Evolutionary conservation across 1,140 invertebrate species (phyloP).

Genomic region (Drosophila eugracilis): DNA sequence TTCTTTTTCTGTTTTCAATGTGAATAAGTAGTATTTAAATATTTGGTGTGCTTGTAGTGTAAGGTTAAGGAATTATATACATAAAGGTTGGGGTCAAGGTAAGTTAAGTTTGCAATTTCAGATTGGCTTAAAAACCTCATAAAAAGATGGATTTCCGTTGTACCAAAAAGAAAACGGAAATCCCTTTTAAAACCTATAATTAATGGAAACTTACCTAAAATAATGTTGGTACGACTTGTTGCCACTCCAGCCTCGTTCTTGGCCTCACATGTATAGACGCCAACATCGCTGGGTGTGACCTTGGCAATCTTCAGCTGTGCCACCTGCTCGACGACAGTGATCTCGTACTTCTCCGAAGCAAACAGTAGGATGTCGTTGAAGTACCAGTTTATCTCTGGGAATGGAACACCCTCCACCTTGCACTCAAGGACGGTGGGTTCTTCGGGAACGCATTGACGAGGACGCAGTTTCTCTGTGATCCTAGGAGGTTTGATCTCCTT

Average conservation of each 20-base stretch:
- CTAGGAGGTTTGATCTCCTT: conserved; percentile 88
- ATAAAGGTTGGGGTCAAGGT: conserved; percentile 8
- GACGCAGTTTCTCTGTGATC: conserved; percentile 90
- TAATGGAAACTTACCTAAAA: conserved; percentile 85
- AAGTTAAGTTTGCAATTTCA: conserved; percentile 2
- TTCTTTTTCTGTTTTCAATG: conserved; percentile 93
- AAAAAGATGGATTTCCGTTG: not conserved
- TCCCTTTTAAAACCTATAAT: not conserved
- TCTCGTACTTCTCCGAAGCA: conserved; percentile 88
- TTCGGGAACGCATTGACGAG: conserved; percentile 87
- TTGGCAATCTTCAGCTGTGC: conserved; percentile 90
- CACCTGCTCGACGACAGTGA: conserved; percentile 88
- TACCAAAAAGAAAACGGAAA: no score
- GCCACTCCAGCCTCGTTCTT: conserved; percentile 91
- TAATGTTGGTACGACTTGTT: conserved; percentile 90
- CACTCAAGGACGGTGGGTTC: conserved; percentile 88
- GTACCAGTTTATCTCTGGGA: conserved; percentile 94
- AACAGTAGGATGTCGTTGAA: conserved; percentile 93
- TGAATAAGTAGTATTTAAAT: conserved; percentile 64
- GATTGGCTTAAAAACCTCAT: conserved; percentile 12
- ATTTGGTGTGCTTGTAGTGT: conserved; percentile 42
- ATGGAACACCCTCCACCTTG: conserved; percentile 89
- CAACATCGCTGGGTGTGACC: conserved; percentile 90
- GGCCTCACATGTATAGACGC: conserved; percentile 93
- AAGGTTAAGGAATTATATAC: conserved; percentile 40